Evolutionary conservation across 2,888 invertebrate genomes (phyloP).

Genomic region (Papilio gigon): DNA sequence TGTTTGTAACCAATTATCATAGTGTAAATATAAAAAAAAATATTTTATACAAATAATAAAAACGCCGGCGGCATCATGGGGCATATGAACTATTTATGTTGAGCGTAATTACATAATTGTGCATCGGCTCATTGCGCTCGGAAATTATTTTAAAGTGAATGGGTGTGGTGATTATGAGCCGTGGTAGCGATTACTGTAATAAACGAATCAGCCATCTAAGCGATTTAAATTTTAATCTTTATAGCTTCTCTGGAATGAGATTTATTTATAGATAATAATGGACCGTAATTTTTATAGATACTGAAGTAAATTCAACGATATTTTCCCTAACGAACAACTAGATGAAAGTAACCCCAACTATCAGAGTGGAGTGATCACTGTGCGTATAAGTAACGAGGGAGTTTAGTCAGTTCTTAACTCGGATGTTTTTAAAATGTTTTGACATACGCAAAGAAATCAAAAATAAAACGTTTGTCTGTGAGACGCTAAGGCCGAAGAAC

Average conservation of each 20-base stretch:
- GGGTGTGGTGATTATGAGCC: slow-evolving; percentile 68
- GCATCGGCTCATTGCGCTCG: slow-evolving; percentile 65
- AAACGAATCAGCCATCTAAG: slow-evolving; percentile 65
- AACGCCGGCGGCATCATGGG: slow-evolving; percentile 17
- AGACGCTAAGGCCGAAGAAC: neutral
- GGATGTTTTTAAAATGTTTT: neutral
- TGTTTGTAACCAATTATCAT: slow-evolving; percentile 1
- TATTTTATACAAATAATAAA: slow-evolving; percentile 26
- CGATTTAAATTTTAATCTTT: slow-evolving; percentile 63
- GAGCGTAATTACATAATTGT: slow-evolving; percentile 48
- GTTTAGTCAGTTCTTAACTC: neutral
- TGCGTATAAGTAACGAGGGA: no score
- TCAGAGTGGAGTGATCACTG: no score
- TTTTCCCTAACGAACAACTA: neutral
- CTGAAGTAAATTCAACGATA: neutral
- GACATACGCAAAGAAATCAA: neutral
- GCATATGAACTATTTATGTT: slow-evolving; percentile 32
- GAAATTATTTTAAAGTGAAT: slow-evolving; percentile 78
- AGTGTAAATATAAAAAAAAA: neutral
- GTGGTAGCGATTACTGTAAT: slow-evolving; percentile 71
- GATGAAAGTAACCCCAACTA: no score
- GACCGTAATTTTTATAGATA: neutral
- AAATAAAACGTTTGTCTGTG: neutral
- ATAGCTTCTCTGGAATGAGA: slow-evolving; percentile 21
- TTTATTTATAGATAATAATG: slow-evolving; percentile 16